These are phyloP conservation scores for Scalopus aquaticus DNA, from an alignment of 2,113 vertebrate species.

Conservation along the genomic window DNA sequence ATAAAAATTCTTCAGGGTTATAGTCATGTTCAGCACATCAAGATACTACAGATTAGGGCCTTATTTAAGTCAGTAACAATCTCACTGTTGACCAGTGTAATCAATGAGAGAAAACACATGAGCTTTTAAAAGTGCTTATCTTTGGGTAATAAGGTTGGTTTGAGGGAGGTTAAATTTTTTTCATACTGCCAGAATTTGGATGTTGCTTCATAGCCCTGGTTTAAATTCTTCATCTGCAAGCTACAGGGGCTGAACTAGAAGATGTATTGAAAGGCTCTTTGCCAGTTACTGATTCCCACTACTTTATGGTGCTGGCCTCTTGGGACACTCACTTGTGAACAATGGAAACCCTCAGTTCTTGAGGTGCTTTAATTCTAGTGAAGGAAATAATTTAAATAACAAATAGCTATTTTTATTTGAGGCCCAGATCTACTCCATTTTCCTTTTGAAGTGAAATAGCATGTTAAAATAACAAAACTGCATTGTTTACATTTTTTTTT, in stretches of 20 bases:
- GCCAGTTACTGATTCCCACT: neutral
- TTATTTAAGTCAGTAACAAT: no score
- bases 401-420: neutral
- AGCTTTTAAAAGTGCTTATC: neutral
- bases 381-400: neutral
- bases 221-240: neutral
- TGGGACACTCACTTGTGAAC: neutral
- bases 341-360: neutral
- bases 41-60: no score
- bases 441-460: neutral
- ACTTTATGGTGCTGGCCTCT: fast-evolving
- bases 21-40: no score
- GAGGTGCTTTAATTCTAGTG: neutral
- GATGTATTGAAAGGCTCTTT: neutral
- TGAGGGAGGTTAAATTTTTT: neutral
- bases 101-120: neutral
- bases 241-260: neutral
- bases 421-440: neutral
- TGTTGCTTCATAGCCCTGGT: neutral
- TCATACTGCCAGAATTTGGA: neutral
- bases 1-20: no score
- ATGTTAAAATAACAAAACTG: neutral
- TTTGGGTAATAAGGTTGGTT: neutral
- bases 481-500: neutral
- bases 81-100: no score